Evolutionary conservation across 37 sponge, comb jelly and placozoan genomes (phyloP), one percentile per base, ranked within the genome.

Genomic region (Oscarella lobularis): DNA sequence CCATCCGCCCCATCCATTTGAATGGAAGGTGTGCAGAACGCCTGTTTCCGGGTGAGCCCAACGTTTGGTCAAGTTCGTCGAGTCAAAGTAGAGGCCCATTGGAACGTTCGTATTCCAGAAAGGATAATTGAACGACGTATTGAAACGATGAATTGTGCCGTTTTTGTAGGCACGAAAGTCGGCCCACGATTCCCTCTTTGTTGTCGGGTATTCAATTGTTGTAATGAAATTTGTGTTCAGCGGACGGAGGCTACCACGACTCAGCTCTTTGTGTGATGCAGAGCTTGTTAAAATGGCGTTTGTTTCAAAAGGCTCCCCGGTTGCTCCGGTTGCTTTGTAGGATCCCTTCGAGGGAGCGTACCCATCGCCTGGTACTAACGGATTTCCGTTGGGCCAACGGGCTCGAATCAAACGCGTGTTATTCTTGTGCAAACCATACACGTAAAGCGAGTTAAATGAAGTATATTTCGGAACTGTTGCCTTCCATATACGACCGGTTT

Each of bases 361-460:
- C 20, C 60, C 60, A 9, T 48, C 60, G 9, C 88, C 88, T 67
- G 72, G 69, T 5, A 79, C 74, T 73, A 84, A 83, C 30, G 89
- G 89, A 37, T 88, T 82, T 29, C 83, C 89, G 73, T 88, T 78
- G 31, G 89, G 89, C 65, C 84, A 88, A 4, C 89, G 72, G 20
- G 89, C 89, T 37, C 87, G 79, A 41, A 48, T 48, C 60, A 48
- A 48, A 20, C 60, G 60, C 9, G 60, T 48, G 60, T 48, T 48
- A 81, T 77, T 30, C 79, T 82, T 36, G 60, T 67, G 3, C 85
- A 76, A 4, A 75, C 48, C 33, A 84, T 66, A 67, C 76, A 84
- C 2, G 79, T 39, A 0, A 71, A 75, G 40, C 73, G 78, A 69
- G 79, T 78, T 5, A 38, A 31, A 41, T 34, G 68, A 4, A 81